Base-by-base conservation (phyloP, 2,888 invertebrate species). In the Petrophora chlorosata region DNA sequence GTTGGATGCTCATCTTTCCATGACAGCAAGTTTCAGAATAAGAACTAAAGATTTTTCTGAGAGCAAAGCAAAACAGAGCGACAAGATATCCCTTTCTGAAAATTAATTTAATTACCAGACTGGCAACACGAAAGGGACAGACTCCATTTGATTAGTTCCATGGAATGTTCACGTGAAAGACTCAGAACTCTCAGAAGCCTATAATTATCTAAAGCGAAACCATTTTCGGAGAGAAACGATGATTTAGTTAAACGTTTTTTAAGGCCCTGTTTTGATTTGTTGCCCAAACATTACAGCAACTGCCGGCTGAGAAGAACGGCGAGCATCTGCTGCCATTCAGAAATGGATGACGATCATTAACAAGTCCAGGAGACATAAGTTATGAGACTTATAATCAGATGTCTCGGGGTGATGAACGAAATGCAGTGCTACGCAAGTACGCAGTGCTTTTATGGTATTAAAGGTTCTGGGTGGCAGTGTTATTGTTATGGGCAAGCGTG, bases 201-300 rank as follows among this genome's bases (percentile, higher is more conserved):
- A 80, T 88, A 88, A 88, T 89, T 88, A 89, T 85, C 84, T 81
- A 84, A 82, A 85, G 79, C 77, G 79, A 79, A 82, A 76, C 79
- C 72, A 70, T 84, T 85, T 87, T 86, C 70, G 76, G 72, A 77
- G 74, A 79, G 82, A 83, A 85, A 82, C 80, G 79, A 84, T 83
- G 84, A 79, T 87, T 87, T 85, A 85, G 83, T 87, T 84, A 87
- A 88, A 84, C 80, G 82, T 79, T 87, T 85, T 82, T 82, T 78
- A 76, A 82, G 74, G 72, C 70, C 74, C 73, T 73, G 74, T 83
- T 83, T 84, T 87, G 88, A 86, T 88, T 88, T 87, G 88, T 88
- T 74, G 78, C 84, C 72, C 78, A 73, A 78, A 79, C 79, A 77
- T 78, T 75, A 71, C 53, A 36, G 61, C 44, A 67, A 76, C 68